Percentiles rank a stretch among this genome's conserved stretches.
phyloP scores from a whole-genome alignment of 2,113 vertebrate species.

The Hemiscyllium ocellatum region DNA sequence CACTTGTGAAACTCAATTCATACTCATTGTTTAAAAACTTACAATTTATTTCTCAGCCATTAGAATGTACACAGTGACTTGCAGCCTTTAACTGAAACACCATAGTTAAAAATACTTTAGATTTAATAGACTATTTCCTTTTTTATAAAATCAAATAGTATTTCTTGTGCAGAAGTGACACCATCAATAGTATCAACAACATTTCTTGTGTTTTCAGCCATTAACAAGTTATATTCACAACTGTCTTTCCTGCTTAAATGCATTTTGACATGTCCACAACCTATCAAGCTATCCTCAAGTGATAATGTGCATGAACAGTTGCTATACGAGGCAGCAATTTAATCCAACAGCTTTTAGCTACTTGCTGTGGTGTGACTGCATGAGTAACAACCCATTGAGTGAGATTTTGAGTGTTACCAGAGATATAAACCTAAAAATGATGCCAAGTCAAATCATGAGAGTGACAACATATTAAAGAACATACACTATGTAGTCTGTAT shows the following conservation, averaged over 20 bases:
- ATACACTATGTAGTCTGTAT: not conserved
- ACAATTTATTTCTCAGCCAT: not conserved
- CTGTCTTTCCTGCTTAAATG: slow-evolving; percentile 6
- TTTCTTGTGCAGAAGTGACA: not conserved
- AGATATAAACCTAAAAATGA: not conserved
- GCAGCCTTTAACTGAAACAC: not conserved
- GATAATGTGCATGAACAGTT: not conserved
- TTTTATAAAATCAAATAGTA: not conserved
- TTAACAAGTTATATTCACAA: slow-evolving; percentile 6
- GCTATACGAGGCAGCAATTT: not conserved
- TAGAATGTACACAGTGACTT: not conserved
- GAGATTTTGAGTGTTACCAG: not conserved
- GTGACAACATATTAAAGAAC: not conserved
- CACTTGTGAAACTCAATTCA: not conserved
- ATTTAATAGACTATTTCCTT: not conserved
- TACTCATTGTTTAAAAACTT: no score
- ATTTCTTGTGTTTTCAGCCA: slow-evolving; percentile 6
- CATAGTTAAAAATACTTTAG: not conserved
- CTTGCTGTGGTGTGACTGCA: not conserved
- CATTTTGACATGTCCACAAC: slow-evolving; percentile 28
- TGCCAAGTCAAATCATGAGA: not conserved
- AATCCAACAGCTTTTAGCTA: slow-evolving; percentile 18
- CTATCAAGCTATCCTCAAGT: slow-evolving; percentile 13
- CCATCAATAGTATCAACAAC: not conserved
- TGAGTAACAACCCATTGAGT: not conserved